Conservation (phyloP, 1,140 invertebrate genomes). For the Pentalonia nigronervosa region DNA sequence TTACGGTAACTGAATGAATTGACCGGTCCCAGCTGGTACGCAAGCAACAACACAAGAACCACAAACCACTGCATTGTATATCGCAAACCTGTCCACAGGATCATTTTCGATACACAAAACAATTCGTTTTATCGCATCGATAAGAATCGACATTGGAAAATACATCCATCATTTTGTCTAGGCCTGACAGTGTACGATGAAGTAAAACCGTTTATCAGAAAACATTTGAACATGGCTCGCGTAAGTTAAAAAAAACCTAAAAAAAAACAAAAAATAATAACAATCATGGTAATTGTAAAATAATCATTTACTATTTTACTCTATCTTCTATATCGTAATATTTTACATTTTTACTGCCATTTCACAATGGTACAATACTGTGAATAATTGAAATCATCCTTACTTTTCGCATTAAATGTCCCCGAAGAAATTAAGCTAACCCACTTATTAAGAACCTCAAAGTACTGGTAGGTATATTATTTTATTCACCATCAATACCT, state of each 20-base stretch:
- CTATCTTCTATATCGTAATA: not conserved
- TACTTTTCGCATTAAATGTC: not conserved
- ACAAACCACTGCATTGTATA: not conserved
- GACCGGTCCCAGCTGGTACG: not conserved
- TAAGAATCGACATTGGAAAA: not conserved
- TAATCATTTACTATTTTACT: not conserved
- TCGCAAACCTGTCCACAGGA: not conserved
- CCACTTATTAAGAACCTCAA: not conserved
- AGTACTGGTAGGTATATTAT: not conserved
- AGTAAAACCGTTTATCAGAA: not conserved
- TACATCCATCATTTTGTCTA: not conserved
- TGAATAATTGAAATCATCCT: not conserved
- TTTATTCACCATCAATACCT: not conserved
- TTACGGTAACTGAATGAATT: slow-evolving; percentile 52
- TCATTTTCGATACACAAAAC: slow-evolving; percentile 3
- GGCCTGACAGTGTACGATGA: not conserved
- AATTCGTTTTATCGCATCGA: slow-evolving; percentile 36
- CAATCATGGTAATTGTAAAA: not conserved
- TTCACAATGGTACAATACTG: not conserved
- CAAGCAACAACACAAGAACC: slow-evolving; percentile 32
- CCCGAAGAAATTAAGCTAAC: not conserved
- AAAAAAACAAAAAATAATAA: not conserved
- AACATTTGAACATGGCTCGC: not conserved
- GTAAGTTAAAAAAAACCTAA: not conserved
- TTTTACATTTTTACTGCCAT: no score